Evolutionary conservation across 2,113 vertebrate species (phyloP).

Genomic region (Saguinus imperator): DNA sequence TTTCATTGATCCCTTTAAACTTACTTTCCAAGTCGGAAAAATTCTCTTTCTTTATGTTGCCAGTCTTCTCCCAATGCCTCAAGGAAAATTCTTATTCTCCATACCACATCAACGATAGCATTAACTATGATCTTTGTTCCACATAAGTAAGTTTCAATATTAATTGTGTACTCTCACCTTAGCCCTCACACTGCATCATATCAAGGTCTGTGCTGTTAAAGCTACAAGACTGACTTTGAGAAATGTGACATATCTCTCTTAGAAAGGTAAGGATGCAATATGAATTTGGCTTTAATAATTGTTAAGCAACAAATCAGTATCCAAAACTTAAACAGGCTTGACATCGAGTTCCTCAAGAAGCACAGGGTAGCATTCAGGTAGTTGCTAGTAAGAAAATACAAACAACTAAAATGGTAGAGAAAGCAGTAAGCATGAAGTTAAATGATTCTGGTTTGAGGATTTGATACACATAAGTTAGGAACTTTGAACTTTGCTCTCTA

Average conservation of each 20-base stretch:
- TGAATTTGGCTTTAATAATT: slow-evolving; percentile 30
- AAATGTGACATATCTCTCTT: neutral
- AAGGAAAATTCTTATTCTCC: neutral
- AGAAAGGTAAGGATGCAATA: neutral
- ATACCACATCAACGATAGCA: neutral
- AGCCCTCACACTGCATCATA: neutral
- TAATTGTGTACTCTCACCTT: neutral
- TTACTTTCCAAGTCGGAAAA: neutral
- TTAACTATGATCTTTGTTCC: neutral
- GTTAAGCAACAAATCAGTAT: neutral
- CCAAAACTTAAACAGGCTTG: neutral
- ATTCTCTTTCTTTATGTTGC: neutral
- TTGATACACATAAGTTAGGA: neutral
- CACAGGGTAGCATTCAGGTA: neutral
- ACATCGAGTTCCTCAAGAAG: neutral
- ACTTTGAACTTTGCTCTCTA: neutral
- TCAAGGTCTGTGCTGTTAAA: neutral
- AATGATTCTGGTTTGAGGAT: neutral
- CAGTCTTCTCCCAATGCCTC: neutral
- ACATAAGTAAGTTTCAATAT: neutral
- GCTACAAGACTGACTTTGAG: neutral
- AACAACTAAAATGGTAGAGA: neutral
- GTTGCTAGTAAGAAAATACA: neutral
- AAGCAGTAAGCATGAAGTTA: neutral
- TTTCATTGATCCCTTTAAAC: neutral